These are phyloP conservation scores for Monodelphis domestica DNA, from an alignment of 2,797 vertebrate species.

Conservation along the genomic window DNA sequence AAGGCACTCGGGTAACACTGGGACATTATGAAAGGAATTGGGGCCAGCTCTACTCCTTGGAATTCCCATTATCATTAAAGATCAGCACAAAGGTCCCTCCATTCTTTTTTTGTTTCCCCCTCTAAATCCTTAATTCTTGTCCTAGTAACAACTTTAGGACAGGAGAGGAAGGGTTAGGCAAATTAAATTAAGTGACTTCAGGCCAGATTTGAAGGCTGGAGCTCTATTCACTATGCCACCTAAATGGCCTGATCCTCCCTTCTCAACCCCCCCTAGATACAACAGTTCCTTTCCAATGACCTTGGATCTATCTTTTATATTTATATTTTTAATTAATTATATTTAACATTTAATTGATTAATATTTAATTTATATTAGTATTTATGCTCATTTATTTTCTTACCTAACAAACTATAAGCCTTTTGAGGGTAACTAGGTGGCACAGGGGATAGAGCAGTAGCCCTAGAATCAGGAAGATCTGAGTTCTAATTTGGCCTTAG, in stretches of 20 bases:
- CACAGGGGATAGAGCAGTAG: not conserved
- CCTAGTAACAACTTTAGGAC: too few relatives aligned
- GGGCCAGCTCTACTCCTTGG: not conserved
- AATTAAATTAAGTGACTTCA: too few relatives aligned
- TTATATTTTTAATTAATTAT: too few relatives aligned
- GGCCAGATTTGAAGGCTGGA: too few relatives aligned
- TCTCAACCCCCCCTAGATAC: not conserved
- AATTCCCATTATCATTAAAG: not conserved
- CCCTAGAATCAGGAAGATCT: not conserved
- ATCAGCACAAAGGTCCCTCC: not conserved
- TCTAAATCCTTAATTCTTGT: too few relatives aligned
- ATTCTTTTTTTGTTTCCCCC: too few relatives aligned
- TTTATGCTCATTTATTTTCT: not conserved
- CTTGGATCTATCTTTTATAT: not conserved
- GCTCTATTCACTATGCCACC: too few relatives aligned
- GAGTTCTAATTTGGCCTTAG: not conserved
- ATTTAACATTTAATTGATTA: too few relatives aligned
- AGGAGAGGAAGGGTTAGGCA: too few relatives aligned
- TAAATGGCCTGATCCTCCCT: too few relatives aligned
- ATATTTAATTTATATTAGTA: not conserved
- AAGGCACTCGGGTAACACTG: not conserved
- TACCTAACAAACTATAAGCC: not conserved
- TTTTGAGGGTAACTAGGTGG: not conserved
- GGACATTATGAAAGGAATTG: not conserved
- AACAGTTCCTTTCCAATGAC: not conserved